Evolutionary conservation across 2,113 vertebrate genomes (phyloP).

Genomic region (Triplophysa dalaica): DNA sequence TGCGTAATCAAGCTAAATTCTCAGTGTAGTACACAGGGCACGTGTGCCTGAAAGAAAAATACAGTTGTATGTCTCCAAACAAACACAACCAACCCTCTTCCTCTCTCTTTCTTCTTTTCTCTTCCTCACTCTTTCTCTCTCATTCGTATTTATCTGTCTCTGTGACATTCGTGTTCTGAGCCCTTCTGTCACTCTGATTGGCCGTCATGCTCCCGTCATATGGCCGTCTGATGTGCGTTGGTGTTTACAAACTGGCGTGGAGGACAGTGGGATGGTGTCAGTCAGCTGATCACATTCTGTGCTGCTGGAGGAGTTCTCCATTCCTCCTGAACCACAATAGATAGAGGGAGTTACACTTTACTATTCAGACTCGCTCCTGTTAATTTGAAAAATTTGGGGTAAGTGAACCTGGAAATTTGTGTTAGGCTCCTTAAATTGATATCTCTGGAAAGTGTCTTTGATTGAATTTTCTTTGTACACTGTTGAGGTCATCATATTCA

Average conservation of each 20-base stretch:
- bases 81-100: background rate
- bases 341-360: conserved; percentile 9
- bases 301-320: background rate
- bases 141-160: conserved; percentile 13
- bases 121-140: conserved; percentile 28
- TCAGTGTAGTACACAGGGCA: background rate
- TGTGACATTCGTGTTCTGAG: background rate
- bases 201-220: conserved; percentile 33
- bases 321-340: background rate
- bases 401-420: background rate
- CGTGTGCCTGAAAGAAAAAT: background rate
- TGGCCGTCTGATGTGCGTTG: conserved; percentile 38
- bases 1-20: background rate
- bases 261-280: conserved; percentile 30
- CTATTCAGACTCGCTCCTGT: background rate
- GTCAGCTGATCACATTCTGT: conserved; percentile 41
- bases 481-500: conserved; percentile 16
- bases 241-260: conserved; percentile 45
- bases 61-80: too few relatives aligned
- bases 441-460: background rate
- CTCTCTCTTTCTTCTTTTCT: background rate
- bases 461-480: background rate
- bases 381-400: conserved; percentile 21
- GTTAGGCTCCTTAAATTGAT: background rate
- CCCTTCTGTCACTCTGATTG: conserved; percentile 31